phyloP scores from a whole-genome alignment of 2,888 invertebrate species.

The Lasioglossum morio region DNA sequence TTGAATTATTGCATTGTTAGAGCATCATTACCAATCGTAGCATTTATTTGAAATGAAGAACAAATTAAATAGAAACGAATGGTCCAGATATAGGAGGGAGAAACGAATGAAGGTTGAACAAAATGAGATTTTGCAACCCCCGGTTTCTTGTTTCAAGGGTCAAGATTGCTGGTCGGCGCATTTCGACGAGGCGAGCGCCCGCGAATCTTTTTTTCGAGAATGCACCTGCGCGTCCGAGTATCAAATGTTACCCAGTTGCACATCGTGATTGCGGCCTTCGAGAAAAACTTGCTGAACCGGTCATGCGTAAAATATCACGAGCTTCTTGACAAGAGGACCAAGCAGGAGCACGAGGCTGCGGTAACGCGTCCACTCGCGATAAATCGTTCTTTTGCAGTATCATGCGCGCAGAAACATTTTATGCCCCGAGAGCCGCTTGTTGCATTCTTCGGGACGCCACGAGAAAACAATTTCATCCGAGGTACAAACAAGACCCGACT shows the following conservation, averaged over 20 bases:
- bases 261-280: constrained; percentile 73
- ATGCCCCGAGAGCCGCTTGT: not conserved
- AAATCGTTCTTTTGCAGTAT: constrained; percentile 63
- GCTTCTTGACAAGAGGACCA: constrained; percentile 60
- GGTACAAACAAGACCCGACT: constrained; percentile 9
- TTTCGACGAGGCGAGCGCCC: constrained; percentile 25
- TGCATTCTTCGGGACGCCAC: constrained; percentile 18
- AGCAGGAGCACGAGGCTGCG: constrained; percentile 69
- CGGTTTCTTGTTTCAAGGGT: constrained; percentile 1
- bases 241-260: constrained; percentile 69
- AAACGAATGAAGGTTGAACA: not conserved
- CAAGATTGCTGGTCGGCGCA: constrained; percentile 10
- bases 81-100: too few species aligned
- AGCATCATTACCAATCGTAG: too few species aligned
- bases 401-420: constrained; percentile 48
- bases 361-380: constrained; percentile 55
- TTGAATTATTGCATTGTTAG: too few species aligned
- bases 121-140: not conserved
- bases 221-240: constrained; percentile 70
- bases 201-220: constrained; percentile 53
- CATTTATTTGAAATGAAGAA: too few species aligned
- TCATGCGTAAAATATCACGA: constrained; percentile 69
- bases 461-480: constrained; percentile 11
- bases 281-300: constrained; percentile 71
- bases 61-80: too few species aligned